Base-by-base conservation (phyloP, 1,140 invertebrate genomes). In the Leptonema lineaticorne region DNA sequence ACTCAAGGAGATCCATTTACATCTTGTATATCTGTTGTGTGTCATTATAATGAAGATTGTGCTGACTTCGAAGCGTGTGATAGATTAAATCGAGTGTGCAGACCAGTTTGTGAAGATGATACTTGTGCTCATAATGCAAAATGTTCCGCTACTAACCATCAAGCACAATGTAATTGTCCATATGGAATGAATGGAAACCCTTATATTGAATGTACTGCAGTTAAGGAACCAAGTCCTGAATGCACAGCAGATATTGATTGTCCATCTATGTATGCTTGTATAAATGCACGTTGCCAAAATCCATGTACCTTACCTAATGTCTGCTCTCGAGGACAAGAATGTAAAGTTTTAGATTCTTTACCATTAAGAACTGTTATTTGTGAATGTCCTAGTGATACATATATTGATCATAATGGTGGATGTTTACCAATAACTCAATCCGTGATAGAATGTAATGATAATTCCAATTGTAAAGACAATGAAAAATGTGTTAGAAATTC, bases 11-110 rank as follows among this genome's bases (percentile, higher is more conserved):
- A 94, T 77, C 89, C 93, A 2, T 84, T 87, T 53, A 78, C 91
- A 0, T 87, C 90, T n/a, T 95, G 93, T 75, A 88, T 95, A 33
- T 87, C 88, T 8, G 90, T 90, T 2, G 86, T 90, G 30, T 96
- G 94, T 74, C 90, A 92, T 73, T 93, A 92, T 74, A 93, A 96
- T 75, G 92, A 94, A 75, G 93, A 96, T 72, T 96, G 94, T 74
- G 89, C 90, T 5, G 88, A 92, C 76, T 86, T 92, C 67, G 92
- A 95, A 78, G 86, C 90, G 24, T 96, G 93, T 76, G 92, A 96
- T 74, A 83, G 91, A 58, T 79, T 93, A 1, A 95, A 94, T 75
- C 85, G 91, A 71, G 86, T 93, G 3, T 96, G 94, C 76, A 84
- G 91, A 75, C 89, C 88, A 0, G 92, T 92, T 24, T 96, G 93